Evolutionary conservation across 2,797 vertebrate genomes (phyloP), one percentile per base, ranked within the genome.

Genomic region (Esox masquinongy): DNA sequence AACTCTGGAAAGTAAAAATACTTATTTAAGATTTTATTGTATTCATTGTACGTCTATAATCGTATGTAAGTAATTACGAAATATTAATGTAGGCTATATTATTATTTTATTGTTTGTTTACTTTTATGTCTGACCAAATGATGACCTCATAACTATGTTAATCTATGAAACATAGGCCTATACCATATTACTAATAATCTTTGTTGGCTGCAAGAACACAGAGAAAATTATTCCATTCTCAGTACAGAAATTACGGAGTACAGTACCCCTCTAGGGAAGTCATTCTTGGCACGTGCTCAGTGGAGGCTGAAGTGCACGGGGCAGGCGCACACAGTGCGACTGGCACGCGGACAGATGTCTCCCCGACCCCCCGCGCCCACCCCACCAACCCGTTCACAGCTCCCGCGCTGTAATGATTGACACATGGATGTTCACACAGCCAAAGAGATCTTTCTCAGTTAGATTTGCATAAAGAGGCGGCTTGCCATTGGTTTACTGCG

Each of bases 251-350:
- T 59, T n/a, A 24, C 19, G 1, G 56, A 49, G 68, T 69, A 61
- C 22, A 24, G 22, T 26, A 22, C 56, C 56, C 11, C 74, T 82
- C 34, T 36, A 76, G 84, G 79, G 78, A 85, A 83, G 72, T 80
- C 82, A 70, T 72, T 91, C 91, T 80, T 86, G 95, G 94, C 95
- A 95, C 95, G 95, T 95, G 95, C 95, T 94, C 87, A 17, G 78
- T 82, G 76, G 75, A 85, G 84, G 88, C 79, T 85, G 86, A 84
- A 88, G 91, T 84, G 77, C 84, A 83, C 73, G 76, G 85, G 84
- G 88, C 85, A 84, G 82, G 87, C 87, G 87, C 87, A 86, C 86
- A 86, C 86, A 86, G 89, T 75, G 83, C 80, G 84, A 83, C 88
- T 85, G 91, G 92, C 90, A 92, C 90, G 92, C 89, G 92, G 91